Evolutionary conservation across 2,113 vertebrate genomes (phyloP).

Genomic region (Dicerorhinus sumatrensis): DNA sequence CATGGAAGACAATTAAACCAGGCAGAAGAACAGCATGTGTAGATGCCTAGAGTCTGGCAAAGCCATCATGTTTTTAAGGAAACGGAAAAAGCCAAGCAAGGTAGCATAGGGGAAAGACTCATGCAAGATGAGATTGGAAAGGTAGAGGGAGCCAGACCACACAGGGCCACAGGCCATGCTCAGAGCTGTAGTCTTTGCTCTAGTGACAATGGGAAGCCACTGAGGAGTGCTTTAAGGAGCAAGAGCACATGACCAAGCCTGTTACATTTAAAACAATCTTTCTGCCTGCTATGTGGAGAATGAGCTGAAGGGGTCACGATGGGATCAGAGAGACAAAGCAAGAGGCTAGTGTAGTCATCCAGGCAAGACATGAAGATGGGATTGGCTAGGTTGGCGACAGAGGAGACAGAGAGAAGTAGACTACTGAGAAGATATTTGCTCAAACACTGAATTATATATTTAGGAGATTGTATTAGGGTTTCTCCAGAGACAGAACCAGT

Average conservation of each 20-base stretch:
- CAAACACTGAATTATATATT: not conserved
- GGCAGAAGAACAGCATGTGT: not conserved
- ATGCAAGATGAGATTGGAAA: not conserved
- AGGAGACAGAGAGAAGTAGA: not conserved
- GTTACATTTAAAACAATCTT: not conserved
- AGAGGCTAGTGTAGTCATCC: not conserved
- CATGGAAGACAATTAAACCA: not conserved
- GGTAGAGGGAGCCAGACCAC: not conserved
- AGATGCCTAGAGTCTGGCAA: not conserved
- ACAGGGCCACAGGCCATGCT: not conserved
- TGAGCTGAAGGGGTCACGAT: not conserved
- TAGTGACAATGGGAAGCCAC: not conserved
- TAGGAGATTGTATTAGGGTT: not conserved
- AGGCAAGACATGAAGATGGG: not conserved
- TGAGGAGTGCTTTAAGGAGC: not conserved
- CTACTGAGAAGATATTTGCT: not conserved
- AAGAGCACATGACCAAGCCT: not conserved
- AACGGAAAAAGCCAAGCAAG: not conserved
- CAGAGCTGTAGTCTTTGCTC: not conserved
- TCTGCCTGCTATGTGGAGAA: not conserved
- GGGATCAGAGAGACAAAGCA: not conserved
- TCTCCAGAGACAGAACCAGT: not conserved
- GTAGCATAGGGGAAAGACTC: not conserved
- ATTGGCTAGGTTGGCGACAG: not conserved
- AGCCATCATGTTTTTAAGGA: not conserved